These are phyloP conservation scores for Drosophila miranda DNA, from an alignment of 1,140 invertebrate genomes.

Conservation along the genomic window DNA sequence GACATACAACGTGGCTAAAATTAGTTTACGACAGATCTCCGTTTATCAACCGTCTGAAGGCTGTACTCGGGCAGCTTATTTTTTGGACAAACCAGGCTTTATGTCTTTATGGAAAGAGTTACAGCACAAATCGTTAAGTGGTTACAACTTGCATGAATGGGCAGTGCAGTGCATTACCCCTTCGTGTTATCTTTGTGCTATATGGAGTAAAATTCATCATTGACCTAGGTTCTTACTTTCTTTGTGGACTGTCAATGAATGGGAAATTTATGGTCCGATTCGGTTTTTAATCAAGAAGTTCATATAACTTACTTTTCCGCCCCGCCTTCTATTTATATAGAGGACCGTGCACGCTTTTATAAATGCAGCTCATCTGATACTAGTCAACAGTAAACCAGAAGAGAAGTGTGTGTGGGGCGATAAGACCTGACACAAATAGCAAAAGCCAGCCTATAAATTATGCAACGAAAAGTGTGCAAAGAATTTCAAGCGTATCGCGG, in stretches of 20 bases:
- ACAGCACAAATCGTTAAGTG: too few relatives aligned
- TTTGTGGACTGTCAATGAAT: neutral
- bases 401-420: conserved; percentile 8
- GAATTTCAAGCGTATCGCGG: neutral
- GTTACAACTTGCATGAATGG: too few relatives aligned
- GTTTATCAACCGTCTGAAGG: too few relatives aligned
- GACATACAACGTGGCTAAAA: too few relatives aligned
- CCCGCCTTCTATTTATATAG: conserved; percentile 6
- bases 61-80: too few relatives aligned
- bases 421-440: conserved; percentile 15
- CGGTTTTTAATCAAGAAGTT: conserved; percentile 19
- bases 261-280: conserved; percentile 28
- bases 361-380: conserved; percentile 33
- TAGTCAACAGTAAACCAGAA: conserved; percentile 4
- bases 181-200: neutral
- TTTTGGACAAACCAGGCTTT: too few relatives aligned
- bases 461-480: conserved; percentile 29
- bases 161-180: too few relatives aligned
- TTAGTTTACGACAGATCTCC: too few relatives aligned
- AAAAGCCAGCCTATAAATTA: conserved; percentile 20
- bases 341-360: conserved; percentile 1
- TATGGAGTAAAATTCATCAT: conserved; percentile 1
- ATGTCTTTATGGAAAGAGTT: too few relatives aligned
- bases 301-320: neutral
- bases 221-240: conserved; percentile 28